Percentiles rank a stretch among this genome's conserved stretches.
Evolutionary conservation across 2,797 vertebrate species (phyloP).

Genomic region (Pteronotus mesoamericanus): DNA sequence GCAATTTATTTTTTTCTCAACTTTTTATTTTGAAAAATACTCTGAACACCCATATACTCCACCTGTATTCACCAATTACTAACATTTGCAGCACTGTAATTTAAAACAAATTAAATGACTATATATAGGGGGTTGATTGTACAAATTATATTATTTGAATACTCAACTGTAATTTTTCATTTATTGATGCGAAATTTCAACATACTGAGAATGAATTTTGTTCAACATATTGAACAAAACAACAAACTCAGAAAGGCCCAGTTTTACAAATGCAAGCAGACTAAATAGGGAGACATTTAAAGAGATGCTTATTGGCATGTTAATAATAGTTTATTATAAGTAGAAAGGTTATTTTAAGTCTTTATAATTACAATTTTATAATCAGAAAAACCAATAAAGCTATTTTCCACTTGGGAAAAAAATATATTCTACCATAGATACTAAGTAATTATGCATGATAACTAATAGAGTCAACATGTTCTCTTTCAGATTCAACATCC

Average conservation of each 20-base stretch:
- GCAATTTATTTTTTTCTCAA: neutral
- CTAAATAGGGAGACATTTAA: neutral
- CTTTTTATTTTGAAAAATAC: conserved; percentile 32
- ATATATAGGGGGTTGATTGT: neutral
- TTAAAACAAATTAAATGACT: neutral
- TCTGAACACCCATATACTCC: neutral
- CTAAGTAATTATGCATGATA: neutral
- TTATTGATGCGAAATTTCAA: neutral
- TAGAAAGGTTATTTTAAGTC: neutral
- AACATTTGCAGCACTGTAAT: neutral
- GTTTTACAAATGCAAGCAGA: neutral
- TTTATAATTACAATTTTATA: conserved; percentile 4
- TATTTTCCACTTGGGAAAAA: neutral
- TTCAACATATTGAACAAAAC: neutral
- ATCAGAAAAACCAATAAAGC: conserved; percentile 35
- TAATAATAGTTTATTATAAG: neutral
- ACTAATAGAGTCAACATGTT: neutral
- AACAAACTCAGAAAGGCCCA: neutral
- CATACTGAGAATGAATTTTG: neutral
- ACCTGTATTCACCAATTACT: neutral
- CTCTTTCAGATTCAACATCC: conserved; percentile 93
- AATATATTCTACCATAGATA: neutral
- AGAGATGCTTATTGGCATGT: neutral
- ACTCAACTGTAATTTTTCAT: neutral
- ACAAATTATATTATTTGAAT: conserved; percentile 22